Evolutionary conservation across 2,113 vertebrate genomes (phyloP).

Genomic region (Labeo rohita): DNA sequence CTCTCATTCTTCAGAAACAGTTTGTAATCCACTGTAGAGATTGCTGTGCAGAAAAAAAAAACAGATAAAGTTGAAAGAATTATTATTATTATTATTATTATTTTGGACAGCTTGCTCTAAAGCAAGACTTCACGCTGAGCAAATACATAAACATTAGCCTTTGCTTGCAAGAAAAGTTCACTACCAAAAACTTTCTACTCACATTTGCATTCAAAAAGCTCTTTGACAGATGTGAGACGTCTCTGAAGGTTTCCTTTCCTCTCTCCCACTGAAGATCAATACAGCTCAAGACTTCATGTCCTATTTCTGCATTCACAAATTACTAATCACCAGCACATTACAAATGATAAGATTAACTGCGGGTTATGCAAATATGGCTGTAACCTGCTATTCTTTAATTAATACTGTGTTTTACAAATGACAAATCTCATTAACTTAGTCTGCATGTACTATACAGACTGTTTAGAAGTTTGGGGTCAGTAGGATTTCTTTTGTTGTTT

Average conservation of each 20-base stretch:
- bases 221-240: background rate
- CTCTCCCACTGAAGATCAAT: background rate
- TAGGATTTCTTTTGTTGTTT: background rate
- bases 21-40: background rate
- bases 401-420: background rate
- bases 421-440: background rate
- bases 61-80: background rate
- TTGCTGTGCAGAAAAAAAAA: background rate
- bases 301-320: background rate
- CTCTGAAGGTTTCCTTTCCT: slow-evolving; percentile 1
- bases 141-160: slow-evolving; percentile 20
- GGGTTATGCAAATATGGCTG: background rate
- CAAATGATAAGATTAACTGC: background rate
- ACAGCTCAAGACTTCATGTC: background rate
- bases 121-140: background rate
- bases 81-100: no score
- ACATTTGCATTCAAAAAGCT: slow-evolving; percentile 12
- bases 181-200: background rate
- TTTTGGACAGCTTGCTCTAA: background rate
- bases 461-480: background rate
- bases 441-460: background rate
- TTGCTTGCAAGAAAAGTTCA: background rate
- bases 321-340: background rate
- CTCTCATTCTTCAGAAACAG: background rate
- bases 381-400: background rate